A percentile compares a stretch with the other conserved stretches of the same genome.
Evolutionary conservation across 2,797 vertebrate genomes (phyloP).

Genomic region (Fistularia commersonii): DNA sequence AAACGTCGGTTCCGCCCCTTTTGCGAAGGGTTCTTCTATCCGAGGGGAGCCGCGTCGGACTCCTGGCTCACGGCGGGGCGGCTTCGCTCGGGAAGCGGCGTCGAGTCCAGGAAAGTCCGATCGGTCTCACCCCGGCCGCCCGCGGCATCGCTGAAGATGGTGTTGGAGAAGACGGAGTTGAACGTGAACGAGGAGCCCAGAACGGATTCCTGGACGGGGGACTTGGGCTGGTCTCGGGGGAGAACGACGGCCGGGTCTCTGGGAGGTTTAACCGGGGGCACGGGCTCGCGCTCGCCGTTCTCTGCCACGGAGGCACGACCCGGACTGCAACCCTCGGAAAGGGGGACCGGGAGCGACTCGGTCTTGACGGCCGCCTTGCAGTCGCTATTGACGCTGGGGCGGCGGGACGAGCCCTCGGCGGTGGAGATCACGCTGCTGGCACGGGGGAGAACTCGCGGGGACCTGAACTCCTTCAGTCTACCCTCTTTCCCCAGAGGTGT

Average conservation of each 20-base stretch:
- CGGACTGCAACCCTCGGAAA: conserved; percentile 68
- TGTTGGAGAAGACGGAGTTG: conserved; percentile 69
- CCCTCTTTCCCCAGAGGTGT: conserved; percentile 61
- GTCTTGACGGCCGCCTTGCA: conserved; percentile 76
- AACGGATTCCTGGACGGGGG: conserved; percentile 59
- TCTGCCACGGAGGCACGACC: conserved; percentile 43
- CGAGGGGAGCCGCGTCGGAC: conserved; percentile 6
- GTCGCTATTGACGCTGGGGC: conserved; percentile 86
- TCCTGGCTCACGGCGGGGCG: conserved; percentile 50
- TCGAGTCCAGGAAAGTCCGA: conserved; percentile 73
- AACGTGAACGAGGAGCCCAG: conserved; percentile 65
- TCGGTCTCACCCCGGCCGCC: conserved; percentile 28
- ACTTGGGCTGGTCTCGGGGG: conserved; percentile 26
- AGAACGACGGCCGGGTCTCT: conserved; percentile 47
- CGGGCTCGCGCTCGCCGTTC: conserved; percentile 23
- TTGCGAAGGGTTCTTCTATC: conserved; percentile 6
- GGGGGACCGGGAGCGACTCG: conserved; percentile 63
- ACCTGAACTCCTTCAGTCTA: conserved; percentile 45
- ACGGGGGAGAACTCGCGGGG: conserved; percentile 81
- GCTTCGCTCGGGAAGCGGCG: conserved; percentile 68
- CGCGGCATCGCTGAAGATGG: conserved; percentile 66
- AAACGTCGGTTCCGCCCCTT: too few species aligned
- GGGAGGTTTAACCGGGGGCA: conserved; percentile 64
- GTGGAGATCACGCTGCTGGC: conserved; percentile 93
- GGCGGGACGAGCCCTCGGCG: conserved; percentile 85